Conservation (phyloP, 2,113 vertebrate genomes). For the Corapipo altera region DNA sequence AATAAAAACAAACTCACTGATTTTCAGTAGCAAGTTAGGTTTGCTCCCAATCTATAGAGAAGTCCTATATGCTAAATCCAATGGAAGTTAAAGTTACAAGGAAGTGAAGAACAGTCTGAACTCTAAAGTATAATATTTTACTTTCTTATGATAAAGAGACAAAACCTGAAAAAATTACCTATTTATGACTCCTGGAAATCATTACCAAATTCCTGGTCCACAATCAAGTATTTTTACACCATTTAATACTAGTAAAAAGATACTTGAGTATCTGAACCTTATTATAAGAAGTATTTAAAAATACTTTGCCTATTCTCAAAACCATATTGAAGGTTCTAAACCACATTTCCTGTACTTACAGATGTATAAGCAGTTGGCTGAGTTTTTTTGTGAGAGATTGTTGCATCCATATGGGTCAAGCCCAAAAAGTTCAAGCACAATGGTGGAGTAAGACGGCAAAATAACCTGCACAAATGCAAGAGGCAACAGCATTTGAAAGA, state of each 20-base stretch:
- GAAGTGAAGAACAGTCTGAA: neutral
- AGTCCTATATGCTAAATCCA: rapidly evolving
- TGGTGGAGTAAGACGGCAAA: constrained; percentile 93
- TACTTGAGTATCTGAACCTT: neutral
- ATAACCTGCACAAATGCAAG: constrained; percentile 80
- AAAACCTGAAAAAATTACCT: neutral
- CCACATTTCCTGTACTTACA: constrained; percentile 73
- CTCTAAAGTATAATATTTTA: neutral
- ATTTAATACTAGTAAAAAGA: neutral
- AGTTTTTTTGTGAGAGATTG: constrained; percentile 83
- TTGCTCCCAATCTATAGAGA: neutral
- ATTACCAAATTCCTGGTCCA: neutral
- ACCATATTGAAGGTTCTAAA: neutral
- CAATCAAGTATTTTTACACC: neutral
- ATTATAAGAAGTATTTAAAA: neutral
- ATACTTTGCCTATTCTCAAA: neutral
- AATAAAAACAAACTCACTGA: neutral
- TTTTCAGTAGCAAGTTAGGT: neutral
- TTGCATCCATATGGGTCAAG: constrained; percentile 93
- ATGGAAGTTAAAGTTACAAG: neutral
- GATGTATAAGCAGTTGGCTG: constrained; percentile 91
- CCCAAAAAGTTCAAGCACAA: constrained; percentile 95
- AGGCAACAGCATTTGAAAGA: neutral
- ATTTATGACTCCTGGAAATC: neutral
- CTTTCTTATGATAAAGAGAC: neutral